Evolutionary conservation across 2,113 vertebrate species (phyloP).

Genomic region (Podilymbus podiceps): DNA sequence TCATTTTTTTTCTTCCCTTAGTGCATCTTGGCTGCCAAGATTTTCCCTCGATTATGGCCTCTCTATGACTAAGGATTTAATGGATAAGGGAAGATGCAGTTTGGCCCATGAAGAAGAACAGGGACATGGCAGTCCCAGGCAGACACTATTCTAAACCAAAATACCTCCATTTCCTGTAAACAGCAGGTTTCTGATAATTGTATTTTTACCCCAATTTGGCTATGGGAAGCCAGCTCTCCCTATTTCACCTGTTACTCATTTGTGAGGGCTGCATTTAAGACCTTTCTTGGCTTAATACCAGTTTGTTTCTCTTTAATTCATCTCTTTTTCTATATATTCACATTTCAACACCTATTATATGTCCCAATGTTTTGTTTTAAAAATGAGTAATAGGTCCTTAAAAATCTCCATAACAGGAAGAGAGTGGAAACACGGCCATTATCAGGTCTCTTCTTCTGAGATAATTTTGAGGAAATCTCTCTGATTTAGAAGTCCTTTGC

Average conservation of each 20-base stretch:
- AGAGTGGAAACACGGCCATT: neutral
- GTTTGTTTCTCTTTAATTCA: neutral
- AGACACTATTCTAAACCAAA: neutral
- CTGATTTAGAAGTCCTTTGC: neutral
- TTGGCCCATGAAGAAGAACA: neutral
- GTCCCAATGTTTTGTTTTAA: neutral
- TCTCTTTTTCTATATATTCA: neutral
- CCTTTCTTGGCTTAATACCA: neutral
- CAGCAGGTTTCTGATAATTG: neutral
- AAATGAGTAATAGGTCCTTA: neutral
- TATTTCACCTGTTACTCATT: neutral
- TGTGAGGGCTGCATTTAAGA: neutral
- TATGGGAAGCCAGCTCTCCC: neutral
- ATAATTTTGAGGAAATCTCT: neutral
- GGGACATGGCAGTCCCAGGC: too few species aligned
- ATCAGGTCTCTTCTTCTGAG: neutral
- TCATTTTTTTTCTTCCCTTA: neutral
- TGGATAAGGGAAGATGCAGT: neutral
- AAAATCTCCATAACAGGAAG: neutral
- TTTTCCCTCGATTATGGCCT: neutral
- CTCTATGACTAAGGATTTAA: neutral
- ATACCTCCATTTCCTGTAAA: neutral
- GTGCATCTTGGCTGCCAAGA: neutral
- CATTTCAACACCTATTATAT: neutral
- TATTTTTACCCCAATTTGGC: neutral